phyloP scores from a whole-genome alignment of 1,140 invertebrate species.

The Achatina immaculata region DNA sequence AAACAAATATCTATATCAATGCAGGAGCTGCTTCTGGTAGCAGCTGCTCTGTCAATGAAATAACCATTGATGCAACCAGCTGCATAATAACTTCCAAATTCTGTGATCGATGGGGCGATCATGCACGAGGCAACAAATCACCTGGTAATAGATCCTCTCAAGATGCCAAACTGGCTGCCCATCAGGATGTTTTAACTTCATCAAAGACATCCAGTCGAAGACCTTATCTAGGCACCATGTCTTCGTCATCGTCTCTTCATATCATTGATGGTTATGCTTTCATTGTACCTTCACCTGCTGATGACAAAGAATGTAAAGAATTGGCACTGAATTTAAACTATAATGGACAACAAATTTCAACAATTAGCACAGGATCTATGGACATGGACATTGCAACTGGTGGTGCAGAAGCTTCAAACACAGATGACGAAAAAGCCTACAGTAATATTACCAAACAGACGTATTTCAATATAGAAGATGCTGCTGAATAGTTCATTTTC shows the following conservation, averaged over 20 bases:
- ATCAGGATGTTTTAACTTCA: not conserved
- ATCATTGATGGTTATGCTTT: not conserved
- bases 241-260: not conserved
- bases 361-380: no score
- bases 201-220: not conserved
- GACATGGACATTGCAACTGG: no score
- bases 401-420: no score
- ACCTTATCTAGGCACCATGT: not conserved
- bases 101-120: not conserved
- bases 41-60: not conserved
- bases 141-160: not conserved
- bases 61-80: not conserved
- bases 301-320: no score
- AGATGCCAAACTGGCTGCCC: not conserved
- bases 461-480: no score
- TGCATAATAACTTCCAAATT: not conserved
- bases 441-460: no score
- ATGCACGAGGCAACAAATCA: not conserved
- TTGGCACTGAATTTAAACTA: no score
- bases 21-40: not conserved
- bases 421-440: no score
- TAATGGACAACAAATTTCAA: no score
- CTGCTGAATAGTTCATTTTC: no score
- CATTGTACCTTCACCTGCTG: slow-evolving; percentile 1
- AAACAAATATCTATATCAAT: slow-evolving; percentile 6